Evolutionary conservation across 2,113 vertebrate species (phyloP), one percentile per base, ranked within the genome.

Genomic region (Antechinus flavipes): DNA sequence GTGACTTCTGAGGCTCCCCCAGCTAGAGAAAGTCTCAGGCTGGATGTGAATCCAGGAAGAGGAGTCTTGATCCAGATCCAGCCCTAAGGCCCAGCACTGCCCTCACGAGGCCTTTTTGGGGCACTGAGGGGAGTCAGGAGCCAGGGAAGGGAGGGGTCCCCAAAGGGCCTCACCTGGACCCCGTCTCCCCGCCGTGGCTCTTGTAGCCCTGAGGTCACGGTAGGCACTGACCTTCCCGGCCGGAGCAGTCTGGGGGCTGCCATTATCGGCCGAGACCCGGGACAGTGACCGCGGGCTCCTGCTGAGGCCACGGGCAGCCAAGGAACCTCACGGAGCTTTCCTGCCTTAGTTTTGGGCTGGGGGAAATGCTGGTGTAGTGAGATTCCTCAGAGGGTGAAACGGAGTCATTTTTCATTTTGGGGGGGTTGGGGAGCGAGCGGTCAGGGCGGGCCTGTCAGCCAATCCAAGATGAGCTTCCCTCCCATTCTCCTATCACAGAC

Each of bases 301-400:
- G 94, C 98, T 98, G 98, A 98, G 97, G 98, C 98, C 97, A 97
- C 98, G 94, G 91, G 56, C 96, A 97, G 98, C 96, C 93, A 96
- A 98, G 93, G 94, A 95, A 52, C 94, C 90, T 19, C 94, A 94
- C 54, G 42, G 94, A 95, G 93, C 93, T 97, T 98, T 98, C 96
- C 95, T 27, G 23, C 95, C 98, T 98, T 98, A 98, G 97, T 98
- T 98, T 98, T 97, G 94, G 96, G 97, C 98, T 95, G 90, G 98
- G 98, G 97, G 98, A 98, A 98, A 98, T 95, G 90, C 95, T 98
- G 98, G 98, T 98, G 98, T 98, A 98, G 94, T 96, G 93, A 97
- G 97, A 98, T 98, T 98, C 98, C 98, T 99, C 97, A 98, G 98
- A 99, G 98, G 99, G 98, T 98, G 98, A 98, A 96, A 96, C 98